Evolutionary conservation across 92 coral and sea anemone species (phyloP), one percentile per base, ranked within the genome.

Genomic region (Plumapathes pennacea): DNA sequence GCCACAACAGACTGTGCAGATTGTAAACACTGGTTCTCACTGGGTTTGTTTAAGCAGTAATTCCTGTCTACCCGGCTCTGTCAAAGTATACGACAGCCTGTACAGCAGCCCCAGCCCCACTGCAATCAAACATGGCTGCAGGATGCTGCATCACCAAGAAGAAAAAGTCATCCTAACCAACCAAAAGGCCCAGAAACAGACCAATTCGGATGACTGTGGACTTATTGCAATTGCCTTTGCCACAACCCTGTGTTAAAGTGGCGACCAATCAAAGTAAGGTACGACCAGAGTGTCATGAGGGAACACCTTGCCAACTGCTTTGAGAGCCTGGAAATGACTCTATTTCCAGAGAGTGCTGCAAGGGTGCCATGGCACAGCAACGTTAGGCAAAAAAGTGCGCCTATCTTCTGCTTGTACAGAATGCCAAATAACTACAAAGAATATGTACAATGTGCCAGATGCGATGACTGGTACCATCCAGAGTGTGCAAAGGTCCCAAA

Each of bases 111-210:
- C 72, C 41, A 34, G 21, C 51, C 51, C 44, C 19, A 54, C 38
- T 29, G 32, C 56, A 50, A 50, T 50, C n/a, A n/a, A n/a, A n/a
- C n/a, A n/a, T n/a, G n/a, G n/a, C n/a, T n/a, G n/a, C n/a, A 54
- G 48, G 37, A 10, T 61, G 62, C 52, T 27, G 54, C 25, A 73
- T 54, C 39, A 39, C n/a, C n/a, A n/a, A 23, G 65, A 65, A 1
- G 30, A 51, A 30, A 52, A 45, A 62, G 50, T 73, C 25, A 73
- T 42, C 17, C 37, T 73, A 40, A 7, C 62, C 10, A 69, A 64
- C 33, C 68, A 71, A 19, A 64, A 71, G 40, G 75, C 72, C 49
- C 80, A 79, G 65, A 46, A 46, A 66, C 85, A 78, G 63, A 38
- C 26, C 2, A 73, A 63, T 30, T 20, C 26, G 2, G 56, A 32